Conservation (phyloP, 2,797 vertebrate species). For the Acrossocheilus fasciatus region DNA sequence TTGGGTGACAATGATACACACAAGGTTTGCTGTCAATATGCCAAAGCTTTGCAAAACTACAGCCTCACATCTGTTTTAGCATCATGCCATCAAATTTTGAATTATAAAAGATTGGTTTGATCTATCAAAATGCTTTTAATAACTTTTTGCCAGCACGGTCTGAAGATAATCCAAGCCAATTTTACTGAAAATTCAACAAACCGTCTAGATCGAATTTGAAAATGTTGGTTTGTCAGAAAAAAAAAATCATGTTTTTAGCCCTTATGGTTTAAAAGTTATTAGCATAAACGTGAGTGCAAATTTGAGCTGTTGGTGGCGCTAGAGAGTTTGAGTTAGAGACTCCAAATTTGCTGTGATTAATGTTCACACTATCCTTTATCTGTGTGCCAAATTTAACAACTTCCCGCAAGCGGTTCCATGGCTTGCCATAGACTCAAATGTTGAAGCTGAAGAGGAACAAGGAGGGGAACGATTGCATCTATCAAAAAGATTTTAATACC, state of each 20-base stretch:
- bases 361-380: not conserved
- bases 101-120: no score
- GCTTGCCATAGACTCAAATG: not conserved
- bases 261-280: no score
- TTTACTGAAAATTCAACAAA: no score
- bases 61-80: not conserved
- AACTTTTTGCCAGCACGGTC: no score
- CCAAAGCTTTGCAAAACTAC: not conserved
- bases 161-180: no score
- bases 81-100: not conserved
- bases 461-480: not conserved
- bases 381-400: not conserved
- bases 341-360: not conserved
- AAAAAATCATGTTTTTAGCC: no score
- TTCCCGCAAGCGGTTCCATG: not conserved
- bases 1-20: not conserved
- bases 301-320: not conserved
- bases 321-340: not conserved
- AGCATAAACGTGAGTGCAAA: not conserved
- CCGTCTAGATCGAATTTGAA: no score
- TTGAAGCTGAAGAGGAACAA: not conserved
- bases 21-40: not conserved
- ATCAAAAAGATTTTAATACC: not conserved
- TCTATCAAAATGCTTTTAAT: no score
- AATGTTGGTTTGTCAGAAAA: no score